A percentile compares a stretch with the other conserved stretches of the same genome.
phyloP scores from a whole-genome alignment of 2,888 invertebrate genomes.

The Synergus itoensis region DNA sequence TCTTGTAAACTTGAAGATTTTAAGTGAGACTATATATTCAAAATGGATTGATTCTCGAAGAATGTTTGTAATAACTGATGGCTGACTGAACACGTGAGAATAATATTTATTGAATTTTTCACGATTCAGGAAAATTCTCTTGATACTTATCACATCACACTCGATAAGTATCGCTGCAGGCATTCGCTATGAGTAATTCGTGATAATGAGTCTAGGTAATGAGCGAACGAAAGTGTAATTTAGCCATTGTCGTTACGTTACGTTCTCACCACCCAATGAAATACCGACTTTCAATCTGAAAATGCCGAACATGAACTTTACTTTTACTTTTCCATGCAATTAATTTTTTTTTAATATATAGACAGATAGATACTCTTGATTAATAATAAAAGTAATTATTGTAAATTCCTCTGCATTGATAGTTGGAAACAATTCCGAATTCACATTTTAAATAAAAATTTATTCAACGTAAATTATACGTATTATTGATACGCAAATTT shows the following conservation, averaged over 20 bases:
- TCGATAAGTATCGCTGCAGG: constrained; percentile 14
- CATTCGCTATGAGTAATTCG: background rate
- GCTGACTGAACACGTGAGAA: background rate
- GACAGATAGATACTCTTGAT: background rate
- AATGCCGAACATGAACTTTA: background rate
- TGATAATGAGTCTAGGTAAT: constrained; percentile 23
- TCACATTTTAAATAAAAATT: too few relatives aligned
- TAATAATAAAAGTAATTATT: background rate
- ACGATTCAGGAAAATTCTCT: background rate
- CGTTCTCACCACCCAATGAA: constrained; percentile 7
- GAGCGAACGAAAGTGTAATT: constrained; percentile 22
- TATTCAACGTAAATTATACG: too few relatives aligned
- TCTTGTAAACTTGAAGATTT: too few relatives aligned
- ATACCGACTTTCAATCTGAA: constrained; percentile 13
- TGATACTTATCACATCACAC: background rate
- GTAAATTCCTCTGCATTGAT: background rate
- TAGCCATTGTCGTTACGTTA: constrained; percentile 10
- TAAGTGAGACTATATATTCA: too few relatives aligned
- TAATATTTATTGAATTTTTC: background rate
- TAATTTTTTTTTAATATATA: background rate
- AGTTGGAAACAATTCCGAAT: background rate
- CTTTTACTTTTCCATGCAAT: constrained; percentile 4
- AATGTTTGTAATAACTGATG: background rate
- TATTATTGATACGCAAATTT: background rate
- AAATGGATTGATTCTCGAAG: too few relatives aligned